Evolutionary conservation across 2,113 vertebrate species (phyloP), one percentile per base, ranked within the genome.

Genomic region (Oplegnathus fasciatus): DNA sequence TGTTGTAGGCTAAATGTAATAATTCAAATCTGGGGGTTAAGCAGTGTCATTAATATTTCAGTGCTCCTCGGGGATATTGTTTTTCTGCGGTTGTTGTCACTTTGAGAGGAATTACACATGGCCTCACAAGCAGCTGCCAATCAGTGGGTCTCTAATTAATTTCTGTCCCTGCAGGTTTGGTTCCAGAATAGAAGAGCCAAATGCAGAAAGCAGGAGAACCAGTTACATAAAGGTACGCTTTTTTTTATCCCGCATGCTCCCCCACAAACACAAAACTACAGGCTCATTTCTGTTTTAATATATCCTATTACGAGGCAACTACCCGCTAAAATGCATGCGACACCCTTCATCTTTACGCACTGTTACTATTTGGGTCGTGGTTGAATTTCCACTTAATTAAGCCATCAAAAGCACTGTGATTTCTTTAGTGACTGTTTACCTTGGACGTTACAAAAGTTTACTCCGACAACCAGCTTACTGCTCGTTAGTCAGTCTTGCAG

Each of bases 101-200:
- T 95, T 95, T 92, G 87, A 94, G 88, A 93, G 90, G 92, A 92
- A 94, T 94, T 95, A 94, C 94, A 95, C 94, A 84, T 86, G 93
- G 93, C 92, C 93, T 93, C 93, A 93, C 92, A 94, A 94, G 92
- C 94, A 94, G 87, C 93, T 96, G 95, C 93, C 95, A 95, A 94
- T 95, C 95, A 94, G 86, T 34, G 15, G 82, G 76, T 84, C 88
- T 93, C 91, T 95, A 94, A 95, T 95, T 93, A 92, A 91, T 94
- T 91, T 94, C 78, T 94, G 77, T 96, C 84, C 92, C 94, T 91
- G 76, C 93, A 99, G 98, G 98, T 99, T 89, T 99, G 98, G 98
- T 99, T 99, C 96, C 98, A 99, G 94, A 99, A 99, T 92, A 96
- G 98, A 93, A 96, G 98, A 94, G 98, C 98, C 92, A 99, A 99